These are phyloP conservation scores for Oxytorus armatus DNA, from an alignment of 2,888 invertebrate species.

Conservation along the genomic window DNA sequence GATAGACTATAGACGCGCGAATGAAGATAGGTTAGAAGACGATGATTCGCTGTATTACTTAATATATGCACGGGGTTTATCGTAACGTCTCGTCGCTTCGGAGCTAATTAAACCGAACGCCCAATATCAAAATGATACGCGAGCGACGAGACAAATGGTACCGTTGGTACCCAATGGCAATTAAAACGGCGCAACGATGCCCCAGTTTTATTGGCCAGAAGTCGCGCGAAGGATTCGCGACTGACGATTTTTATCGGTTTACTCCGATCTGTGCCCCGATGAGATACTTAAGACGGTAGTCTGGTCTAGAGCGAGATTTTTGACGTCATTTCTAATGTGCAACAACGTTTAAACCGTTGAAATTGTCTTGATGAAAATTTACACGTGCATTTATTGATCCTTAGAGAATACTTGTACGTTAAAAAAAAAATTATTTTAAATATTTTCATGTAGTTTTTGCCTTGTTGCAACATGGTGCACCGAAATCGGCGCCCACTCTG, in stretches of 20 bases:
- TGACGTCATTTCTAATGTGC: no score
- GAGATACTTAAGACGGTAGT: constrained; percentile 8
- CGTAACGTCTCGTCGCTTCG: constrained; percentile 30
- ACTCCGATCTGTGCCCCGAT: constrained; percentile 44
- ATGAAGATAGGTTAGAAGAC: constrained; percentile 47
- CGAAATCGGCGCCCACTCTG: no score
- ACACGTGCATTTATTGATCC: no score
- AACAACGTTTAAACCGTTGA: no score
- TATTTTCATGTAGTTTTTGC: no score
- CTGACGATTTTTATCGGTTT: constrained; percentile 58
- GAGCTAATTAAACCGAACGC: constrained; percentile 66
- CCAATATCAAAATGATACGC: constrained; percentile 59
- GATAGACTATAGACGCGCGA: constrained; percentile 4
- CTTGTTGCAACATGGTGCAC: no score
- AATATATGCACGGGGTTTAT: constrained; percentile 30
- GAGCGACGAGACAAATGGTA: constrained; percentile 27
- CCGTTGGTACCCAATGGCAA: constrained; percentile 44
- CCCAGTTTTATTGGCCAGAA: constrained; percentile 61
- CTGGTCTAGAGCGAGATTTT: no score
- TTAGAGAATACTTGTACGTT: no score
- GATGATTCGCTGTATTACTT: no score
- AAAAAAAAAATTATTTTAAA: no score
- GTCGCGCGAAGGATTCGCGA: constrained; percentile 27
- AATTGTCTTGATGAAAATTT: no score
- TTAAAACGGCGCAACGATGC: constrained; percentile 59